These are phyloP conservation scores for Platypus cylindrus DNA, from an alignment of 2,888 invertebrate species.

Conservation along the genomic window DNA sequence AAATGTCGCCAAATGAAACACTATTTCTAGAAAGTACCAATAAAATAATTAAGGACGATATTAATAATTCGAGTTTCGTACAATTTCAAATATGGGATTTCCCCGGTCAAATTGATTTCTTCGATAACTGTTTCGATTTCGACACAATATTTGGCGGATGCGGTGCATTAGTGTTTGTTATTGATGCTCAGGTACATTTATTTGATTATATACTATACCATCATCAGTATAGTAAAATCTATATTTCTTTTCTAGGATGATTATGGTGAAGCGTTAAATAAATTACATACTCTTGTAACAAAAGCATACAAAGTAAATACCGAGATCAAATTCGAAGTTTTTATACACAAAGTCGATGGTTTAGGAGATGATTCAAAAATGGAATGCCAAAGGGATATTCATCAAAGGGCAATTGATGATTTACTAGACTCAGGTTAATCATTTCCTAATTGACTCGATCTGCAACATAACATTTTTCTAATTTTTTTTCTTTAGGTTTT, in stretches of 20 bases:
- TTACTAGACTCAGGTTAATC: slow-evolving; percentile 67
- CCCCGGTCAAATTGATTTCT: slow-evolving; percentile 97
- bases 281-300: slow-evolving; percentile 84
- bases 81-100: slow-evolving; percentile 99
- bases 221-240: slow-evolving; percentile 2
- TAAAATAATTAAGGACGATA: slow-evolving; percentile 96
- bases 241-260: slow-evolving; percentile 57
- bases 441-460: background rate
- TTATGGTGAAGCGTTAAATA: slow-evolving; percentile 88
- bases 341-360: slow-evolving; percentile 99
- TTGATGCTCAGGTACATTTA: slow-evolving; percentile 74
- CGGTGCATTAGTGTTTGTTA: slow-evolving; percentile 96
- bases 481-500: slow-evolving; percentile 34
- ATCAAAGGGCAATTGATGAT: slow-evolving; percentile 92
- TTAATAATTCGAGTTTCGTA: slow-evolving; percentile 93
- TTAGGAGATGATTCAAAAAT: slow-evolving; percentile 98
- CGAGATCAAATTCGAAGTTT: slow-evolving; percentile 94
- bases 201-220: background rate
- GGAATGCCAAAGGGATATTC: slow-evolving; percentile 97
- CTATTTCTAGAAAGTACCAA: slow-evolving; percentile 96
- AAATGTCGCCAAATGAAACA: slow-evolving; percentile 99
- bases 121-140: slow-evolving; percentile 91
- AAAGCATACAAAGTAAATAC: slow-evolving; percentile 93
- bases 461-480: background rate
- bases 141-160: slow-evolving; percentile 95